Base-by-base conservation (phyloP, 2,888 invertebrate species). In the Trisateles emortualis region DNA sequence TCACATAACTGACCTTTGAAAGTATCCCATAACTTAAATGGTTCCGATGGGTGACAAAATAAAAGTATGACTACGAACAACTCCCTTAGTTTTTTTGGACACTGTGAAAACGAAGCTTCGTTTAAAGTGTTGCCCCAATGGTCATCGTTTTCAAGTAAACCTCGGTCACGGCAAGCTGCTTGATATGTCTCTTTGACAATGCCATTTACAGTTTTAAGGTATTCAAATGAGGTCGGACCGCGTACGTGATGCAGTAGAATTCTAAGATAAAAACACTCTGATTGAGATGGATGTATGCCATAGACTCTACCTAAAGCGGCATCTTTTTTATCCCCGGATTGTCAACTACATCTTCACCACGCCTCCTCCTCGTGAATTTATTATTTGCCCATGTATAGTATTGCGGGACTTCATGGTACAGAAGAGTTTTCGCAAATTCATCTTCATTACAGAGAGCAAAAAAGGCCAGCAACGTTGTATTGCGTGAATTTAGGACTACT, bases 71-170 rank as follows among this genome's bases (percentile, higher is more conserved):
- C 54, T 2, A 58, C 59, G 41, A 65, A 59, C 30, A 67, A 59
- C 19, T 66, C 59, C 41, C 58, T 61, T 16, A 60, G 48, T 44
- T 54, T 22, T 45, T 30, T 8, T 52, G 52, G 36, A 36, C 44
- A 57, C 3, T 52, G 33, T 2, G 44, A 47, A 2, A 48, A 0
- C 16, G 41, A 41, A 11, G 50, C 52, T 45, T 58, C 52, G 13
- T 17, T 42, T 2, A 49, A 17, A 47, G 48, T 59, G n/a, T 50
- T 58, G 16, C 48, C 59, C 69, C 62, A 72, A 8, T 71, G 65
- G n/a, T 65, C 42, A 53, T 71, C 59, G 11, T 59, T 62, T 70
- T 62, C 58, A n/a, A 69, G 47, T 41, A 65, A 69, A 64, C 61
- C 54, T 39, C 47, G 5, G 22, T 39, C 47, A 1, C 55, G 41